Conservation (phyloP, 64 coral and sea anemone species). For the Montipora efflorescens region DNA sequence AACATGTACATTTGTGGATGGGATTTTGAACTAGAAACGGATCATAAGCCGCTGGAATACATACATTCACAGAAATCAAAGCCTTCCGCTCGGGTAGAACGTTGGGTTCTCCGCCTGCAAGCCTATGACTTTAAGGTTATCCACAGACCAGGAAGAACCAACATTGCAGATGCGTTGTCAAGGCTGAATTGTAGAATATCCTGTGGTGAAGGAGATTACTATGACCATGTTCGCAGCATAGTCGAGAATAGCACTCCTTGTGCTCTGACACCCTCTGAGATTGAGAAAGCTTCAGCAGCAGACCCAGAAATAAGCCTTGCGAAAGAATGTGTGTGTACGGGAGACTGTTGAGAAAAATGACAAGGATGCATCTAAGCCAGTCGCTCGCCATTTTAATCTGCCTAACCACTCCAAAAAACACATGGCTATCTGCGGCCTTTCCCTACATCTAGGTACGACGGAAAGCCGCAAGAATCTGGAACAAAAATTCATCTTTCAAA, state of each 20-base stretch:
- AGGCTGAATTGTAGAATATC: slow-evolving; percentile 27
- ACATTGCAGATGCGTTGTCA: slow-evolving; percentile 30
- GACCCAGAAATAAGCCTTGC: not conserved
- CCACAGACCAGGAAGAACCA: slow-evolving; percentile 27
- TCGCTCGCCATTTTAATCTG: too few relatives aligned
- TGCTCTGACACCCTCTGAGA: not conserved
- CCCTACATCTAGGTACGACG: too few relatives aligned
- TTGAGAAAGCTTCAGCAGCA: not conserved
- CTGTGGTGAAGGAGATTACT: not conserved
- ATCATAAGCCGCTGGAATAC: slow-evolving; percentile 37
- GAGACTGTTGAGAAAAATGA: too few relatives aligned
- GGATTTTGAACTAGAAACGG: slow-evolving; percentile 17
- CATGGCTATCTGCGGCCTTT: too few relatives aligned
- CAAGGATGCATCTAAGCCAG: too few relatives aligned
- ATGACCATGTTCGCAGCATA: not conserved
- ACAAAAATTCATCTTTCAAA: too few relatives aligned
- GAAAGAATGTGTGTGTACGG: not conserved
- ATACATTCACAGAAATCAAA: slow-evolving; percentile 38
- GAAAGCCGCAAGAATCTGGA: too few relatives aligned
- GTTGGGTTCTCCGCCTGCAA: slow-evolving; percentile 31
- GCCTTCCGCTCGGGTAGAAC: slow-evolving; percentile 39
- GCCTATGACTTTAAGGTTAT: slow-evolving; percentile 35
- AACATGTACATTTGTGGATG: slow-evolving; percentile 43
- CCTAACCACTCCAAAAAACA: too few relatives aligned
- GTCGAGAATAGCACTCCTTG: not conserved